Conservation (phyloP, 2,113 vertebrate genomes). For the Rhea americana region DNA sequence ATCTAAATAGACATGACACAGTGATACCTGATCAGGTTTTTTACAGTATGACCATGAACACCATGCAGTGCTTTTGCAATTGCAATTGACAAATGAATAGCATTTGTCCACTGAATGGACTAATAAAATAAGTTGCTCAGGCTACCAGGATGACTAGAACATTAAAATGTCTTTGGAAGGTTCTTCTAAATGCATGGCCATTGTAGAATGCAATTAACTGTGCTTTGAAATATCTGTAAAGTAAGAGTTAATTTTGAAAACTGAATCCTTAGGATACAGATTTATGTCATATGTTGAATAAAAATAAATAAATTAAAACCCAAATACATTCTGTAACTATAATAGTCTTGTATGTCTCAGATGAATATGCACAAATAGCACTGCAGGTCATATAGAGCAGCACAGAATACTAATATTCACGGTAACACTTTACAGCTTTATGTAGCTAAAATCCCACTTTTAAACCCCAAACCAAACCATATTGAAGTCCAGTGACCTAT, state of each 20-base stretch:
- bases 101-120: neutral
- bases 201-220: neutral
- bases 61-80: neutral
- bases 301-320: neutral
- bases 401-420: neutral
- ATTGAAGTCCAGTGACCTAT: neutral
- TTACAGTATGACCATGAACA: neutral
- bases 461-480: neutral
- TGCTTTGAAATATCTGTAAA: neutral
- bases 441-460: fast-evolving
- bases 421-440: neutral
- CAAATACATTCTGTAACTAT: neutral
- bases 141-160: neutral
- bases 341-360: neutral
- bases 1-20: neutral
- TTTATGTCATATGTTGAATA: neutral
- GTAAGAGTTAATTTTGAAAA: neutral
- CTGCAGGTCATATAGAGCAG: neutral
- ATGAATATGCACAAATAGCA: neutral
- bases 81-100: neutral
- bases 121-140: neutral
- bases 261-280: neutral
- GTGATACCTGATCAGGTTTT: neutral
- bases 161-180: neutral
- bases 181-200: neutral